Percentiles rank a stretch among this genome's conserved stretches.
Conservation (phyloP, 2,888 invertebrate species). For the Nomada goodeniana region DNA sequence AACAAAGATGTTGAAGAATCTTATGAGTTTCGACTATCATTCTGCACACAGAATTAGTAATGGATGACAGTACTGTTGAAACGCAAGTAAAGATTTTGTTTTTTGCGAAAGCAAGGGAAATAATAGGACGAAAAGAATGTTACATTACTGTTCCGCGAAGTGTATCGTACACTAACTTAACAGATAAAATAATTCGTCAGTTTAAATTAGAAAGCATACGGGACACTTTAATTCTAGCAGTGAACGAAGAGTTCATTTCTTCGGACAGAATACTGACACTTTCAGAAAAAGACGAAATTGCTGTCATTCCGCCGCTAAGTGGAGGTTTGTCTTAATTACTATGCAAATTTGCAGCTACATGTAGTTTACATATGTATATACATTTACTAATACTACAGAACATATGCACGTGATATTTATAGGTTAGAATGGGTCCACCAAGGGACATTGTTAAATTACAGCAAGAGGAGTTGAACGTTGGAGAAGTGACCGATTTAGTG, state of each 20-base stretch:
- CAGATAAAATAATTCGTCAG: slow-evolving; percentile 86
- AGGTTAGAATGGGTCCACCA: slow-evolving; percentile 78
- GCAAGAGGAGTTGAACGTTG: slow-evolving; percentile 88
- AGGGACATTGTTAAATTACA: slow-evolving; percentile 91
- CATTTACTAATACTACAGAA: not conserved
- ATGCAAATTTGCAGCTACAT: slow-evolving; percentile 9
- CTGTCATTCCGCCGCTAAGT: slow-evolving; percentile 97
- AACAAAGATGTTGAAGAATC: slow-evolving; percentile 32
- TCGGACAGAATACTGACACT: slow-evolving; percentile 86
- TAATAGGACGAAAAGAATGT: slow-evolving; percentile 88
- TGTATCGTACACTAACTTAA: slow-evolving; percentile 86
- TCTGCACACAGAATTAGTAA: slow-evolving; percentile 24
- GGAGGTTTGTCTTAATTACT: slow-evolving; percentile 89
- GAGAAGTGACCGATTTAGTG: slow-evolving; percentile 88
- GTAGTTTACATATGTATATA: not conserved
- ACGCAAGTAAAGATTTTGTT: slow-evolving; percentile 89
- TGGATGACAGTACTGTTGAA: slow-evolving; percentile 42
- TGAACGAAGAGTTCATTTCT: slow-evolving; percentile 92
- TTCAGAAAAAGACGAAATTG: slow-evolving; percentile 91
- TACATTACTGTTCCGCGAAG: slow-evolving; percentile 85
- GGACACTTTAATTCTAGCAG: slow-evolving; percentile 90
- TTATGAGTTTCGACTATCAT: not conserved
- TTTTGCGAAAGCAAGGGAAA: slow-evolving; percentile 95
- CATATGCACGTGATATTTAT: slow-evolving; percentile 40
- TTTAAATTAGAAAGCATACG: slow-evolving; percentile 89